Base-by-base conservation (phyloP, 2,113 vertebrate species). In the Callopanchax toddi region DNA sequence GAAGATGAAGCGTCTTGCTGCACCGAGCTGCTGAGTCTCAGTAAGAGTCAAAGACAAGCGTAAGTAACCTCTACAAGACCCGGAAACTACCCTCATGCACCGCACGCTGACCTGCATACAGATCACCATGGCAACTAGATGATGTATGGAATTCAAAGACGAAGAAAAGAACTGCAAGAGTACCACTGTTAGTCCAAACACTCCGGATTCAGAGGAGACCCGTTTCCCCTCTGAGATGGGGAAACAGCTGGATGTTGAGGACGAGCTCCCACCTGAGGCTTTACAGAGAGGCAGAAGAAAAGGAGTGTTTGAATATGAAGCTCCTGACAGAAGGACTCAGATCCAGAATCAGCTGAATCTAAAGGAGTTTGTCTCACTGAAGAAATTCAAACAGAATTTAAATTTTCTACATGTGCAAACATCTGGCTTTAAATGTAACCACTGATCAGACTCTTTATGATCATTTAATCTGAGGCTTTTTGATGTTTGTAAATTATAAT, bases 81-180 rank as follows among this genome's bases (percentile, higher is more conserved):
- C 13, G 23, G n/a, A 13, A 44, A 32, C 22, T 40, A n/a, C 39
- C 39, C 17, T 18, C 40, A 29, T 43, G 21, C 39, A 29, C 25
- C 11, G 15, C 39, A 9, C 11, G 40, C n/a, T 43, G 16, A 18
- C 55, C 39, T 20, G 55, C 25, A 13, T 43, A 15, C 13, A 18
- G 11, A 23, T 58, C 37, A 29, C 17, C 40, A 43, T 43, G 17
- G 40, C 40, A 44, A 43, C 55, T 58, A 5, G 16, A 43, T 44
- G 39, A 26, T 43, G 17, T 13, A 17, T 42, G 55, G 39, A 57
- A 25, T 44, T 58, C 23, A 43, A 56, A 56, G 29, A 45, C 26
- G 23, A 26, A 18, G 40, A 32, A 32, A 7, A 55, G 21, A 55
- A 37, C 16, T 17, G 16, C 4, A 52, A 12, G 6, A 6, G 29